These are phyloP conservation scores for Charina bottae DNA, from an alignment of 2,113 vertebrate genomes.

Conservation along the genomic window DNA sequence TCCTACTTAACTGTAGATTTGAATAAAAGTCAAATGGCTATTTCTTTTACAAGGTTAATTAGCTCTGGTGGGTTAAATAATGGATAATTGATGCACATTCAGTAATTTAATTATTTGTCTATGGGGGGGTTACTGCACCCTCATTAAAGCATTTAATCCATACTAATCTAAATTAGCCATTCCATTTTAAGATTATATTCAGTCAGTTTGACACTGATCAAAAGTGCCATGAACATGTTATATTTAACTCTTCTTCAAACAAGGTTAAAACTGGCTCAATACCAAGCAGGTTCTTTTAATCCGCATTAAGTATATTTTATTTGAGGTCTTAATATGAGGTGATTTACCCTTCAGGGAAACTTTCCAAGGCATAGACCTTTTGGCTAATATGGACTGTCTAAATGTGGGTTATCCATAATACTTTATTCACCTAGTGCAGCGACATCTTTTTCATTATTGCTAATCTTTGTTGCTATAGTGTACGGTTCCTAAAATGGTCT, in stretches of 20 bases:
- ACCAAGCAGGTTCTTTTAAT: constrained; percentile 5
- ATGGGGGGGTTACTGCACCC: neutral
- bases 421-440: neutral
- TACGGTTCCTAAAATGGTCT: neutral
- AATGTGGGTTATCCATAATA: neutral
- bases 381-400: neutral
- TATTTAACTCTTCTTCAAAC: constrained; percentile 26
- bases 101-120: constrained; percentile 18
- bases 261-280: constrained; percentile 1
- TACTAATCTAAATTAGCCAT: neutral
- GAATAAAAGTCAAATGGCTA: neutral
- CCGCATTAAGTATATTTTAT: constrained; percentile 19
- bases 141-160: neutral
- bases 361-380: neutral
- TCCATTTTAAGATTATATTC: constrained; percentile 6
- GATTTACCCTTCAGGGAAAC: constrained; percentile 6
- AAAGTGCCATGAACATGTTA: constrained; percentile 1
- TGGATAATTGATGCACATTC: constrained; percentile 1
- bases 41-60: constrained; percentile 18
- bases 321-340: neutral
- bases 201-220: constrained; percentile 3
- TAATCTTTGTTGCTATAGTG: constrained; percentile 17
- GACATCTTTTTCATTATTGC: constrained; percentile 7
- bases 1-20: neutral
- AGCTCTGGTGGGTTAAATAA: constrained; percentile 6